Evolutionary conservation across 2,113 vertebrate genomes (phyloP), one percentile per base, ranked within the genome.

Genomic region (Limnothrissa miodon): DNA sequence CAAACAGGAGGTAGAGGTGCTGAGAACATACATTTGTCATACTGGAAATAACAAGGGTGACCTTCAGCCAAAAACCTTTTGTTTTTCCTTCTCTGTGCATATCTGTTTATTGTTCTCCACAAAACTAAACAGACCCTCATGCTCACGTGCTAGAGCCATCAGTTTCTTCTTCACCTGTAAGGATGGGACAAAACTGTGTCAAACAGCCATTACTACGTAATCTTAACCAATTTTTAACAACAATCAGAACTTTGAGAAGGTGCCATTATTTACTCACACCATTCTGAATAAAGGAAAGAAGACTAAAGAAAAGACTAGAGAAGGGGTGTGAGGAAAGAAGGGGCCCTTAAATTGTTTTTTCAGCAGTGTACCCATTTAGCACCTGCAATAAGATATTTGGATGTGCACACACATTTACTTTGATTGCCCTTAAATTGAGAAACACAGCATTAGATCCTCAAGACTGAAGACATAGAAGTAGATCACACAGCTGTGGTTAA

Each of bases 161-260:
- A 97, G 84, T 89, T 96, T 97, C 91, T 96, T 96, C 86, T 97
- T 97, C 25, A 93, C 89, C 95, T 98, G 87, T 8, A 85, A 79
- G 81, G 62, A 88, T 39, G 62, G 17, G 29, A 1, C 29, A 42
- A 79, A 9, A 39, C 42, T 23, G 42, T 83, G 45, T 44, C 44
- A 6, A 23, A 42, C 42, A 42, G 2, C 2, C 42, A 6, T 42
- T 42, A 42, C 6, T 42, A 42, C 42, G n/a, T n/a, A 42, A 42
- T 42, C 42, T 4, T 42, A 42, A 42, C 42, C 6, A 42, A 42
- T 42, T 2, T 42, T 42, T 42, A 42, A 42, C 42, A 42, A 42
- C 42, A 42, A 42, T 42, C 42, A 42, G 6, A 42, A 4, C 42
- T 42, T 6, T 4, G 42, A 42, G 42, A 42, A 42, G 42, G 42